Conservation (phyloP, 37 sponge, comb jelly and placozoan species). For the Cladorhizidae sp. region DNA sequence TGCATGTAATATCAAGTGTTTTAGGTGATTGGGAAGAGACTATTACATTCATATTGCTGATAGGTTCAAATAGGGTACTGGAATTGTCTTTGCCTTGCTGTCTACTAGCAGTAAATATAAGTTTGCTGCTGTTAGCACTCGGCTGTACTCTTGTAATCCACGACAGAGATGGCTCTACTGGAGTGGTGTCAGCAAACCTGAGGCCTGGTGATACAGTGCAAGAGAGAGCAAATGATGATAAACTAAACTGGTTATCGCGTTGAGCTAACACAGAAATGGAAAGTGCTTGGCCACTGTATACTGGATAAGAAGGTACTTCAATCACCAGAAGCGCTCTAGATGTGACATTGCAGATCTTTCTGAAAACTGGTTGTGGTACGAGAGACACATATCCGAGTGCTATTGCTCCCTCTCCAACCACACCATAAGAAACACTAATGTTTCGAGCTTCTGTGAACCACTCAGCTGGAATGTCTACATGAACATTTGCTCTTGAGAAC, state of each 20-base stretch:
- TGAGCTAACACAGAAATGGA: conserved; percentile 17
- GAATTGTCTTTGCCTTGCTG: too few species aligned
- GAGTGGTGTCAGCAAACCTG: background rate
- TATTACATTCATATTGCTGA: background rate
- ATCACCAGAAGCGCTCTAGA: conserved; percentile 2
- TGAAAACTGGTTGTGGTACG: conserved; percentile 11
- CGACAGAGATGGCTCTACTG: background rate
- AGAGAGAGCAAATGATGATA: conserved; percentile 14
- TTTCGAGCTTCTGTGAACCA: conserved; percentile 44
- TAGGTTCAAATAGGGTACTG: background rate
- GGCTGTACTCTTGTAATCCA: conserved; percentile 8
- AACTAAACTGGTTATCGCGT: background rate
- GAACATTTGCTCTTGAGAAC: conserved; percentile 10
- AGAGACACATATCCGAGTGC: background rate
- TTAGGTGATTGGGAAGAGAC: background rate
- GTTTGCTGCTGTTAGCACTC: background rate
- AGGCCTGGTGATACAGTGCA: conserved; percentile 34
- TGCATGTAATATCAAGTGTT: background rate
- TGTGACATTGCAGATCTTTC: conserved; percentile 5
- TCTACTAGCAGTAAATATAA: conserved; percentile 15
- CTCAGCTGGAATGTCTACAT: conserved; percentile 25
- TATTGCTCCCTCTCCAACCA: background rate
- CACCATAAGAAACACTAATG: conserved; percentile 22
- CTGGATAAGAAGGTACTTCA: conserved; percentile 23
- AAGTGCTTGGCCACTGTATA: conserved; percentile 25